These are phyloP conservation scores for Choloepus didactylus DNA, from an alignment of 2,797 vertebrate genomes.

Conservation along the genomic window DNA sequence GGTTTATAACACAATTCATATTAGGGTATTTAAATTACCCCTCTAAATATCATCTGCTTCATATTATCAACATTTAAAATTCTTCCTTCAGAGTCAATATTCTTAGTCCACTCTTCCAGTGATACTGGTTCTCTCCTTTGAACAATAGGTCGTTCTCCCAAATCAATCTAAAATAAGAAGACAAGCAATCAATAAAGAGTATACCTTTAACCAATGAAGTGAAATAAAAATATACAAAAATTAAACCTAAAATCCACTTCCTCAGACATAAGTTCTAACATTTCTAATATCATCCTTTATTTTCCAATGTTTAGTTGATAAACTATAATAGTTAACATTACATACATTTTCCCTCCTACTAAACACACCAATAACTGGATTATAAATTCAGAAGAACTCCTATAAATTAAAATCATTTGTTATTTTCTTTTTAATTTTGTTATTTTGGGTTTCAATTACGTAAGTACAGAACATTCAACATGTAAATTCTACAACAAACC, in stretches of 20 bases:
- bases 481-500: conserved; percentile 59
- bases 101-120: conserved; percentile 92
- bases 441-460: conserved; percentile 10
- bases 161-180: conserved; percentile 91
- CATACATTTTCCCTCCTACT: not conserved
- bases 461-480: conserved; percentile 50
- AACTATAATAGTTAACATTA: not conserved
- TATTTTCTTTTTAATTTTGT: not conserved
- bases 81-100: conserved; percentile 94
- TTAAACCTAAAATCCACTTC: conserved; percentile 10
- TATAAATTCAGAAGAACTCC: conserved; percentile 58
- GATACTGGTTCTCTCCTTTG: conserved; percentile 93
- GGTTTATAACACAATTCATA: not conserved
- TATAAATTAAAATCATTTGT: not conserved
- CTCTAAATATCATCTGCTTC: conserved; percentile 95
- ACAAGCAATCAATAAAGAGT: conserved; percentile 31
- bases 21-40: conserved; percentile 88
- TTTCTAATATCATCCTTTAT: conserved; percentile 33
- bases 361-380: conserved; percentile 39
- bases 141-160: conserved; percentile 93
- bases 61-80: conserved; percentile 90
- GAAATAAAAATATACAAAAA: not conserved
- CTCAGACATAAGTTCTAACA: conserved; percentile 3
- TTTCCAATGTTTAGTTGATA: conserved; percentile 18
- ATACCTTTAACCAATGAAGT: conserved; percentile 12